Conservation (phyloP, 1,140 invertebrate species). For the Cataglyphis hispanica region DNA sequence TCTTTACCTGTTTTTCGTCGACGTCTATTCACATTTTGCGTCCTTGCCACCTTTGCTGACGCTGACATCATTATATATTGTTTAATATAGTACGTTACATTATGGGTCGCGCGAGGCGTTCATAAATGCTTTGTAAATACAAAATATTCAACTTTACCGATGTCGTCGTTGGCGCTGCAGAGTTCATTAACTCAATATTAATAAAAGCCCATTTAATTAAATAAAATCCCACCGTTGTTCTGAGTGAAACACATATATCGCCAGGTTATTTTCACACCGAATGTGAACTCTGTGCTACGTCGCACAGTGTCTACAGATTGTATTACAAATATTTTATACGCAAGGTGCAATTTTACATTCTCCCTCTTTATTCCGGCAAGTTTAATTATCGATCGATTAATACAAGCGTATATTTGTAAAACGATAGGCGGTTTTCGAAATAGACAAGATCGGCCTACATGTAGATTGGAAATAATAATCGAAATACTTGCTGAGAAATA, state of each 20-base stretch:
- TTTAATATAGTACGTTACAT: conserved; percentile 41
- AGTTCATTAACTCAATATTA: conserved; percentile 58
- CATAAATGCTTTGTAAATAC: conserved; percentile 56
- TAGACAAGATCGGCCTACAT: not conserved
- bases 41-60: conserved; percentile 11
- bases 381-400: not conserved
- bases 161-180: conserved; percentile 13
- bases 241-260: not conserved
- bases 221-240: conserved; percentile 11
- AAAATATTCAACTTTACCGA: conserved; percentile 28
- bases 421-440: not conserved
- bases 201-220: conserved; percentile 59
- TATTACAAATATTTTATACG: not conserved
- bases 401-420: not conserved
- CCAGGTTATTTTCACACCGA: not conserved
- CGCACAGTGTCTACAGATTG: not conserved
- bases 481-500: not conserved
- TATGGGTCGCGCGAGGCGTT: conserved; percentile 18
- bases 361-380: not conserved
- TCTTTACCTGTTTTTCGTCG: conserved; percentile 3
- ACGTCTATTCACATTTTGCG: conserved; percentile 48
- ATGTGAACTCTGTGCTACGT: not conserved
- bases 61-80: conserved; percentile 49
- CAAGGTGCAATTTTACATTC: not conserved
- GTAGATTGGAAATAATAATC: conserved; percentile 15